Percentiles rank a stretch among this genome's conserved stretches.
Evolutionary conservation across 1,140 invertebrate species (phyloP).

Genomic region (Spodoptera litura): DNA sequence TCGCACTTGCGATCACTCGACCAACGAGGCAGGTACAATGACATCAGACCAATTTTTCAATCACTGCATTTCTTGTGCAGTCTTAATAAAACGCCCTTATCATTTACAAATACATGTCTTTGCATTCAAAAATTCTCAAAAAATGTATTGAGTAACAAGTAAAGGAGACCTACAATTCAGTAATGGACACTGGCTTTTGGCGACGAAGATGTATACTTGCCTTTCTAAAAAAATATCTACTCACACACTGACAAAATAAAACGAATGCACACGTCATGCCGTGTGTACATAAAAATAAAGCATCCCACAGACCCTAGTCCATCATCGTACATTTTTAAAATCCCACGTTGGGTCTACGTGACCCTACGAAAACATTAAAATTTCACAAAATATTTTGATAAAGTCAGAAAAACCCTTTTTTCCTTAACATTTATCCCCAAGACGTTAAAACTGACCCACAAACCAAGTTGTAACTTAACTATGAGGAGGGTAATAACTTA

Average conservation of each 20-base stretch:
- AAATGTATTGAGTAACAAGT: too few relatives aligned
- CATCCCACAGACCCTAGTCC: neutral
- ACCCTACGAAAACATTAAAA: conserved; percentile 37
- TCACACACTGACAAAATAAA: conserved; percentile 1
- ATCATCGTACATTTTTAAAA: conserved; percentile 20
- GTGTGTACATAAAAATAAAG: conserved; percentile 6
- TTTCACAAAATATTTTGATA: conserved; percentile 42
- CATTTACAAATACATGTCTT: too few relatives aligned
- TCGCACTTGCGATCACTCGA: too few relatives aligned
- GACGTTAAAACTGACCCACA: conserved; percentile 69
- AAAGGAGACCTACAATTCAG: too few relatives aligned
- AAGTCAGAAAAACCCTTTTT: conserved; percentile 47
- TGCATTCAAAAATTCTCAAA: too few relatives aligned
- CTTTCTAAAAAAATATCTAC: neutral
- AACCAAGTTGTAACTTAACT: conserved; percentile 71
- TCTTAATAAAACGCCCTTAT: too few relatives aligned
- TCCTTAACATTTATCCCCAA: conserved; percentile 72
- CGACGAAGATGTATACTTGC: neutral
- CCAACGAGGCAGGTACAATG: too few relatives aligned
- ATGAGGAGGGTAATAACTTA: conserved; percentile 72
- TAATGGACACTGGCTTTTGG: neutral
- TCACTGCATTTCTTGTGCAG: too few relatives aligned
- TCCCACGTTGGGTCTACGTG: conserved; percentile 19
- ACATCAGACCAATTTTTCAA: too few relatives aligned
- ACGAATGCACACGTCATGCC: neutral